Evolutionary conservation across 2,797 vertebrate species (phyloP), one percentile per base, ranked within the genome.

Genomic region (Danio aesculapii): DNA sequence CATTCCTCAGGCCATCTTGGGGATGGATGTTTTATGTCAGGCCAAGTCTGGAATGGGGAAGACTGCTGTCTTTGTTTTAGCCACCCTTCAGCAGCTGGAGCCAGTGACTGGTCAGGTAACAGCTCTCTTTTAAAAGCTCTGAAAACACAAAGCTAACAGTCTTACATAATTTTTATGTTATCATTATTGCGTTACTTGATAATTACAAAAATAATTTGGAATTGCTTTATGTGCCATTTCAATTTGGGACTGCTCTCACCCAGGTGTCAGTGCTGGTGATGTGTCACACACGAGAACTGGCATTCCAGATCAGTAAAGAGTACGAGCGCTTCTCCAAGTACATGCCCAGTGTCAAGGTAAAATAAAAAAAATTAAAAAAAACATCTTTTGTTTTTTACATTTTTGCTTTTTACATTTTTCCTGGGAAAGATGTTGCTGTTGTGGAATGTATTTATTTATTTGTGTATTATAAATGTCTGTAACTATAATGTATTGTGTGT

Each of bases 21-120:
- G 95, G 44, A 95, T 96, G 95, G 95, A 96, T 58, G 95, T 95
- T 41, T 91, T 95, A 6, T 96, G 95, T 86, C 95, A 96, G 87
- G 95, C 95, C 68, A 95, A 96, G 77, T 96, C 95, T 9, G 95
- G 95, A 62, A 96, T 95, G 94, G 95, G 94, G 6, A 96, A 96
- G 88, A 95, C 95, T 0, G 95, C 95, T 0, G 95, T 96, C 75
- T 96, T 96, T 87, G 95, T 96, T 71, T 84, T 95, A 85, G 95
- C 95, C 71, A 95, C 95, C 0, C 86, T 95, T 74, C 95, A 96
- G 81, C 95, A 96, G 83, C 85, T 96, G 79, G 95, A 96, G 81
- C 94, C 95, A 0, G 91, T 96, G 75, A 94, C 94, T 0, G 95
- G 95, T 57, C 95, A 95, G 94, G 95, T 96, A 86, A 21, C 14